Evolutionary conservation across 2,888 invertebrate genomes (phyloP).

Genomic region (Melieria crassipennis): DNA sequence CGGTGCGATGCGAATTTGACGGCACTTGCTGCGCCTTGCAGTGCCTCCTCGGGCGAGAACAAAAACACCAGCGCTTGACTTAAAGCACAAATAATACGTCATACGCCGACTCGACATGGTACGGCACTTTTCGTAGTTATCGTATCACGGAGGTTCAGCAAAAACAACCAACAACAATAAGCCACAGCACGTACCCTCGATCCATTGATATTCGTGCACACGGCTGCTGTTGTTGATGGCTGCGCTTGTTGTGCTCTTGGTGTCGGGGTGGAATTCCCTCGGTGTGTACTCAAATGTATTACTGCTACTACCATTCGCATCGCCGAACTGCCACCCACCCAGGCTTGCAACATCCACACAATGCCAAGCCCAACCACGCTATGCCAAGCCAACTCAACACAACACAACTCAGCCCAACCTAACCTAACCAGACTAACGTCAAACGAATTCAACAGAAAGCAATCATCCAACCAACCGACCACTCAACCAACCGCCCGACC

Average conservation of each 20-base stretch:
- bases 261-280: conserved; percentile 38
- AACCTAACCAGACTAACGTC: conserved; percentile 29
- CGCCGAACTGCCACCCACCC: conserved; percentile 20
- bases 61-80: neutral
- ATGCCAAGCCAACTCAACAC: conserved; percentile 20
- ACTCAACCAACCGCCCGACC: conserved; percentile 7
- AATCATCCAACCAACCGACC: conserved; percentile 35
- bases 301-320: conserved; percentile 23
- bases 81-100: neutral
- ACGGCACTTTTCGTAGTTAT: conserved; percentile 20
- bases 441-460: conserved; percentile 26
- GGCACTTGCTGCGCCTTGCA: no score
- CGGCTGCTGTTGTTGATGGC: conserved; percentile 14
- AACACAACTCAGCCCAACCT: conserved; percentile 27
- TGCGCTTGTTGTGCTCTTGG: conserved; percentile 33
- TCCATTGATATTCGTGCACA: neutral
- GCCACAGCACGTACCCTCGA: neutral
- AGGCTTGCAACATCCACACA: conserved; percentile 16
- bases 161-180: conserved; percentile 14
- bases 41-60: neutral
- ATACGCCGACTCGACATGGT: neutral
- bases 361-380: neutral
- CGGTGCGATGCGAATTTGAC: no score
- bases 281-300: conserved; percentile 33
- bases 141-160: conserved; percentile 19